phyloP scores from a whole-genome alignment of 1,140 invertebrate species.

The fruit fly (Drosophila melanogaster) region DNA sequence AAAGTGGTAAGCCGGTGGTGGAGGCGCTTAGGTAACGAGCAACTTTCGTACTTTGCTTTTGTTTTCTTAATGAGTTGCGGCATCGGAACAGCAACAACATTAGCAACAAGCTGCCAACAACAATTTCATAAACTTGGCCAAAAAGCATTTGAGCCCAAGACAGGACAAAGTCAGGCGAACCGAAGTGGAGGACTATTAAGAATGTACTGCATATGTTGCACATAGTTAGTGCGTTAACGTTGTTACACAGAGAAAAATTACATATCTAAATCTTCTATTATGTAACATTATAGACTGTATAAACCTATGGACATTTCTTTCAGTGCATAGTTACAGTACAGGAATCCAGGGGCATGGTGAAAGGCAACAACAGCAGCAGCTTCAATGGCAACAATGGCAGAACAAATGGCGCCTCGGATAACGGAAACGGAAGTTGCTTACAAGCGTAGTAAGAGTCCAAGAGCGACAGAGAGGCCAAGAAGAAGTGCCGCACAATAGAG shows the following conservation, averaged over 20 bases:
- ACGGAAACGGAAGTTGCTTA: conserved; percentile 78
- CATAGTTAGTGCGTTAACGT: conserved; percentile 54
- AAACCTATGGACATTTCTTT: not conserved
- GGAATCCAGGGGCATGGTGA: conserved; percentile 16
- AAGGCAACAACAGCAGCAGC: conserved; percentile 22
- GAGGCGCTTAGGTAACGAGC: conserved; percentile 31
- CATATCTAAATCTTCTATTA: too few relatives aligned
- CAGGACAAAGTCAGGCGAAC: conserved; percentile 41
- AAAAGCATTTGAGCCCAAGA: conserved; percentile 70
- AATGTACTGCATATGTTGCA: conserved; percentile 71
- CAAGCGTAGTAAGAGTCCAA: conserved; percentile 50
- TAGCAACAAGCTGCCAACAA: conserved; percentile 48
- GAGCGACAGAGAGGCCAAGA: conserved; percentile 5
- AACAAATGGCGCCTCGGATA: conserved; percentile 72
- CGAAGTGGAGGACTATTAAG: conserved; percentile 28
- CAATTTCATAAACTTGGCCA: conserved; percentile 76
- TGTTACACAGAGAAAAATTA: conserved; percentile 10
- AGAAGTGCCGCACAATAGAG: conserved; percentile 5
- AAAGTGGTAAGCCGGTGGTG: conserved; percentile 35
- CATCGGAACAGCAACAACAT: conserved; percentile 35
- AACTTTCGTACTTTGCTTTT: conserved; percentile 72
- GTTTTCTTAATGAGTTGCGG: conserved; percentile 73
- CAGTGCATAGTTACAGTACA: not conserved
- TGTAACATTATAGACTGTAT: too few relatives aligned
- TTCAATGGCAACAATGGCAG: conserved; percentile 62